These are phyloP conservation scores for Acipenser transmontanus DNA, from an alignment of 2,797 vertebrate species.

Conservation along the genomic window DNA sequence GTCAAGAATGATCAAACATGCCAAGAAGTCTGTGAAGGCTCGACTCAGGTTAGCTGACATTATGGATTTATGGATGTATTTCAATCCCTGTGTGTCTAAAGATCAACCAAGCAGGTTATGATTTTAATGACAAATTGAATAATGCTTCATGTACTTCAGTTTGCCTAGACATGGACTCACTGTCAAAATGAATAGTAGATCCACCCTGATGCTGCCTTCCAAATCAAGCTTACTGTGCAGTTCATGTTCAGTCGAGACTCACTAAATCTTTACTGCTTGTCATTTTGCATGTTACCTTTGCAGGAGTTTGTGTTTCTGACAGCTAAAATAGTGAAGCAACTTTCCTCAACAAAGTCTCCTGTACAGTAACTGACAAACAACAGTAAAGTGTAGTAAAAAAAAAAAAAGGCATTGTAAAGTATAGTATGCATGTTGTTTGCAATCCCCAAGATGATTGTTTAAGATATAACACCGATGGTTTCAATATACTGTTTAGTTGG, in stretches of 20 bases:
- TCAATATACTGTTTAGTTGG: too few species aligned
- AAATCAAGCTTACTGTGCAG: neutral
- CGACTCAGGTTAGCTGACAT: slow-evolving; percentile 3
- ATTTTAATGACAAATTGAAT: slow-evolving; percentile 5
- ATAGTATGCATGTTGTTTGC: too few species aligned
- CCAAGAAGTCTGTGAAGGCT: neutral
- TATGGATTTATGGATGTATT: slow-evolving; percentile 5
- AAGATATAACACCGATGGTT: too few species aligned
- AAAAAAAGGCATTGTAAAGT: too few species aligned
- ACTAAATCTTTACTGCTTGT: neutral
- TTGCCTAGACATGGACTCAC: neutral
- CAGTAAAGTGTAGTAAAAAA: too few species aligned
- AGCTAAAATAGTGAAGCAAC: neutral
- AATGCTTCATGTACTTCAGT: neutral
- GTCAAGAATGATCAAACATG: neutral
- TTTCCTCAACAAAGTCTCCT: neutral
- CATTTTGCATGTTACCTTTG: neutral
- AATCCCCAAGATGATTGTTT: too few species aligned
- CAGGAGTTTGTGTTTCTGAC: neutral
- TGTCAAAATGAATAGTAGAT: slow-evolving; percentile 3
- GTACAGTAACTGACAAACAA: too few species aligned
- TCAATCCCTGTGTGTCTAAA: neutral
- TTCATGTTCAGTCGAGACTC: neutral
- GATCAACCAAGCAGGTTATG: neutral
- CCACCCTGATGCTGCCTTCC: slow-evolving; percentile 1